These are phyloP conservation scores for Ceratoteleas bidentatus DNA, from an alignment of 1,140 invertebrate genomes.

Conservation along the genomic window DNA sequence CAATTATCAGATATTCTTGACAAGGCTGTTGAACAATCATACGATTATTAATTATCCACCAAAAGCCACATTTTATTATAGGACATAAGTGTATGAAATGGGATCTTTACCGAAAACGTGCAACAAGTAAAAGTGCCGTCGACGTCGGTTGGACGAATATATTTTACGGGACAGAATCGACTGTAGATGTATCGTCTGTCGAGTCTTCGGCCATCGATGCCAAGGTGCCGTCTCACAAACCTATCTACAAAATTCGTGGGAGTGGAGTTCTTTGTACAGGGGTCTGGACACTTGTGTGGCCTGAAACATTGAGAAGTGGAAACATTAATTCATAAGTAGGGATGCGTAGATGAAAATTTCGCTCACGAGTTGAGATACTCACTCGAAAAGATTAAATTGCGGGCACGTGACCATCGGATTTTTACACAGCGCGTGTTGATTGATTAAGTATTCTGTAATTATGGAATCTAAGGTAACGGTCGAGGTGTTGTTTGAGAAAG, in stretches of 20 bases:
- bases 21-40: slow-evolving; percentile 83
- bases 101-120: slow-evolving; percentile 84
- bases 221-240: slow-evolving; percentile 82
- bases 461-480: slow-evolving; percentile 92
- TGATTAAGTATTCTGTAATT: slow-evolving; percentile 96
- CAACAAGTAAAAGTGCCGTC: slow-evolving; percentile 92
- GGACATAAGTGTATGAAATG: too few species aligned
- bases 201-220: slow-evolving; percentile 82
- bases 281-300: slow-evolving; percentile 96
- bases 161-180: slow-evolving; percentile 92
- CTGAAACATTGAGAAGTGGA: slow-evolving; percentile 82
- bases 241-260: slow-evolving; percentile 88
- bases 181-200: slow-evolving; percentile 93
- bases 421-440: slow-evolving; percentile 96
- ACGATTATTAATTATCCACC: not conserved
- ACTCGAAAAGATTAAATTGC: slow-evolving; percentile 93
- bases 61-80: too few species aligned
- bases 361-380: slow-evolving; percentile 75
- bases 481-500: slow-evolving; percentile 75
- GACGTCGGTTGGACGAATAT: slow-evolving; percentile 87
- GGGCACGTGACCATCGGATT: slow-evolving; percentile 95
- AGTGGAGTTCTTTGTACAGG: slow-evolving; percentile 86
- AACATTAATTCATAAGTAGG: too few species aligned
- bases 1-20: slow-evolving; percentile 91
- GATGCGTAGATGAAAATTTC: too few species aligned